Evolutionary conservation across 1,140 invertebrate genomes (phyloP).

Genomic region (Cryptotermes secundus): DNA sequence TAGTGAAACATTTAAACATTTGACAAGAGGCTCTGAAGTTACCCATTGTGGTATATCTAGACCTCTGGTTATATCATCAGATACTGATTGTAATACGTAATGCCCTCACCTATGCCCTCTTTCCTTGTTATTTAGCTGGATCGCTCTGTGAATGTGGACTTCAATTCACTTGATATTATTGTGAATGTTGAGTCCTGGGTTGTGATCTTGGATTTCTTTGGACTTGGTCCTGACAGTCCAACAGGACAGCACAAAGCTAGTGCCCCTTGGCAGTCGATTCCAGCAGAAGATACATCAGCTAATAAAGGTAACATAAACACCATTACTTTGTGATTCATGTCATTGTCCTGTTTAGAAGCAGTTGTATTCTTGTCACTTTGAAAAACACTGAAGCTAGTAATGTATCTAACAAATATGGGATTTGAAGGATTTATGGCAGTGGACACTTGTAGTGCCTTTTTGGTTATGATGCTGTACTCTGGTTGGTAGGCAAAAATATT

Average conservation of each 20-base stretch:
- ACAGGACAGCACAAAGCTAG: background rate
- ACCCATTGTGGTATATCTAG: too few relatives aligned
- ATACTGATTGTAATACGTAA: too few relatives aligned
- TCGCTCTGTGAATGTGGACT: constrained; percentile 71
- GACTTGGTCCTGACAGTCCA: constrained; percentile 56
- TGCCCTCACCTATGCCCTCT: too few relatives aligned
- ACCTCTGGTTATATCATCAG: too few relatives aligned
- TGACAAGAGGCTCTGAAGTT: too few relatives aligned
- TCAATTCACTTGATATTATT: constrained; percentile 87
- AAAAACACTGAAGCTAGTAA: too few relatives aligned
- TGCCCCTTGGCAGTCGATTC: background rate
- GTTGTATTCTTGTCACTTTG: background rate
- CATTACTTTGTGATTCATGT: background rate
- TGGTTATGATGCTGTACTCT: too few relatives aligned
- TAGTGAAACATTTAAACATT: too few relatives aligned
- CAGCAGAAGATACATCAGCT: background rate
- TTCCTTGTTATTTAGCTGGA: constrained; percentile 47
- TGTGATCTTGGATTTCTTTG: constrained; percentile 89
- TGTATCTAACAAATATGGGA: too few relatives aligned
- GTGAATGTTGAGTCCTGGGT: constrained; percentile 94
- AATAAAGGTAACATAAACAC: background rate
- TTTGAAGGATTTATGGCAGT: too few relatives aligned
- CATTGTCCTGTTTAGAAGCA: background rate
- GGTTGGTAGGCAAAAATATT: too few relatives aligned
- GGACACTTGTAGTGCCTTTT: too few relatives aligned